phyloP scores from a whole-genome alignment of 2,113 vertebrate genomes.

The Aegypius monachus region DNA sequence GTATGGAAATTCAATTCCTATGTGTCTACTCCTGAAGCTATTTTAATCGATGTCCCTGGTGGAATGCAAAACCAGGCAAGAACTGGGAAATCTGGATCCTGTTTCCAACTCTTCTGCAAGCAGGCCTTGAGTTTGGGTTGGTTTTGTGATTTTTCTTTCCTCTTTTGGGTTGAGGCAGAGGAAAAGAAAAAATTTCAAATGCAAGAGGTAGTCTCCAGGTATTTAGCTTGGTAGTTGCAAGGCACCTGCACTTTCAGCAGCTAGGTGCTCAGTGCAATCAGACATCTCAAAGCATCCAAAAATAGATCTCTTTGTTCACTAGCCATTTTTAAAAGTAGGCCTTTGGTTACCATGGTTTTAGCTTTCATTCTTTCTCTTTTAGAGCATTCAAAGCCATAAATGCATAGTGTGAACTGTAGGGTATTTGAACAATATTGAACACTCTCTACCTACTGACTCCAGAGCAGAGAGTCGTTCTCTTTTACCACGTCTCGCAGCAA shows the following conservation, averaged over 20 bases:
- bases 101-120: neutral
- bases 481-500: neutral
- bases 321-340: neutral
- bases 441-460: neutral
- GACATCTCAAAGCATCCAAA: neutral
- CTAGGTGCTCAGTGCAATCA: neutral
- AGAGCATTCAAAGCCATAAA: neutral
- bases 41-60: neutral
- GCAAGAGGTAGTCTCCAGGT: neutral
- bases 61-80: neutral
- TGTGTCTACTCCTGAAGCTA: accelerated
- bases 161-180: neutral
- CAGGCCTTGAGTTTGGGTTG: neutral
- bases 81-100: neutral
- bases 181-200: neutral
- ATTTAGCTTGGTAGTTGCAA: neutral
- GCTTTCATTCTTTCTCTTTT: neutral
- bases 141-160: neutral
- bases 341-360: constrained; percentile 37
- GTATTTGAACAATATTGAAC: neutral
- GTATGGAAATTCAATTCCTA: constrained; percentile 10
- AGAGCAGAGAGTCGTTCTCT: accelerated
- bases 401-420: accelerated
- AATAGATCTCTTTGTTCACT: constrained; percentile 1
- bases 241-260: neutral